A percentile compares a stretch with the other conserved stretches of the same genome.
These are phyloP conservation scores for Cardiocondyla obscurior DNA, from an alignment of 1,140 invertebrate species.

Conservation along the genomic window DNA sequence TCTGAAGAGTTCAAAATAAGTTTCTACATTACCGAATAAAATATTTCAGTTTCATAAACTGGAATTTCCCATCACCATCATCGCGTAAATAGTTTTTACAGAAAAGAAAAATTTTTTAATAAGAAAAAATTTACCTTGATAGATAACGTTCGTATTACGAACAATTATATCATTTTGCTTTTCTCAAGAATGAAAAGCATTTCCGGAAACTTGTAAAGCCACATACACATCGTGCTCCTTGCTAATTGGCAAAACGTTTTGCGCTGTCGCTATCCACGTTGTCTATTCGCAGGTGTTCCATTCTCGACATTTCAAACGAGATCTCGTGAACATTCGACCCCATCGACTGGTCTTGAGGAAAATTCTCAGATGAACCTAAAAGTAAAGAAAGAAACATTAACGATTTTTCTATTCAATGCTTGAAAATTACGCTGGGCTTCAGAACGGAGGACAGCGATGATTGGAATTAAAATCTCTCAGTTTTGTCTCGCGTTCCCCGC, in stretches of 20 bases:
- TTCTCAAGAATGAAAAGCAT: not conserved
- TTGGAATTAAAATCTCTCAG: not conserved
- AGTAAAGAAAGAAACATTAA: not conserved
- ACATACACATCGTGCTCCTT: not conserved
- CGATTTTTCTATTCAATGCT: not conserved
- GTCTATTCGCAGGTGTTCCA: not conserved
- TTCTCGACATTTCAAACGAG: not conserved
- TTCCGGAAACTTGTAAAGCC: not conserved
- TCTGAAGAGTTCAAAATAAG: too few relatives aligned
- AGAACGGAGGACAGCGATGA: not conserved
- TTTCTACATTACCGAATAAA: too few relatives aligned
- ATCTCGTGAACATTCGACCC: not conserved
- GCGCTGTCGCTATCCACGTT: not conserved
- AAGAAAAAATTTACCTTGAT: not conserved
- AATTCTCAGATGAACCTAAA: not conserved
- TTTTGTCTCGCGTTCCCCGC: not conserved
- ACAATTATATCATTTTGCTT: not conserved
- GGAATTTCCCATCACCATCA: not conserved
- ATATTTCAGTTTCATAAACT: not conserved
- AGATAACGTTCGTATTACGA: not conserved
- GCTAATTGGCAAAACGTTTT: not conserved
- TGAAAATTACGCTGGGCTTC: not conserved
- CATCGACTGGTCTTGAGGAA: not conserved
- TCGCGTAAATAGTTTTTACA: not conserved
- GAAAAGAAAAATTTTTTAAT: too few relatives aligned